Conservation (phyloP, 2,113 vertebrate species). For the Psilopsiagon aurifrons region DNA sequence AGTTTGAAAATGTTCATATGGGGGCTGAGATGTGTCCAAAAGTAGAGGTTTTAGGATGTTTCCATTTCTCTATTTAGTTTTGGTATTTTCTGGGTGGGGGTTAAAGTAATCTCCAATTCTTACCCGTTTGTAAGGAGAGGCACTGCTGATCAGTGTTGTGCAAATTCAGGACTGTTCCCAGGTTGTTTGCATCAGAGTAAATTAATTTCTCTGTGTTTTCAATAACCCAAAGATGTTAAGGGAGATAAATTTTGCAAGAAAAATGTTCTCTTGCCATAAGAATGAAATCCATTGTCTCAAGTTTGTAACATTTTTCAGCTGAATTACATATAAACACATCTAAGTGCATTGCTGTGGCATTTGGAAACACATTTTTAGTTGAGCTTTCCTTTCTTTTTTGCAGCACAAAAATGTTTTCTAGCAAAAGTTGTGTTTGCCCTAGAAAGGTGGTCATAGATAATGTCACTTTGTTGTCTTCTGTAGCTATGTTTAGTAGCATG, state of each 20-base stretch:
- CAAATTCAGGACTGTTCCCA: not conserved
- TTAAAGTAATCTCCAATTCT: not conserved
- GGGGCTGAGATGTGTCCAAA: not conserved
- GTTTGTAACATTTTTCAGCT: not conserved
- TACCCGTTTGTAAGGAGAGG: not conserved
- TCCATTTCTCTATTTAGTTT: not conserved
- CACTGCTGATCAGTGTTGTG: not conserved
- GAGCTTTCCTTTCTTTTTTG: not conserved
- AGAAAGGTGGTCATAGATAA: not conserved
- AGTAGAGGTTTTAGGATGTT: not conserved
- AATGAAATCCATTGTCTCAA: not conserved
- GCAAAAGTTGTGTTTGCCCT: not conserved
- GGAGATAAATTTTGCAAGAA: not conserved
- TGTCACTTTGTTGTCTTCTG: not conserved
- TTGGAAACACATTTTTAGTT: not conserved
- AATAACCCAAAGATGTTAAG: not conserved
- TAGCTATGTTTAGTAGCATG: not conserved
- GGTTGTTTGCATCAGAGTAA: not conserved
- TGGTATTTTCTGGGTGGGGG: accelerated
- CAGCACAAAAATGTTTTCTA: not conserved
- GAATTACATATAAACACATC: not conserved
- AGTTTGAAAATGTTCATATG: not conserved
- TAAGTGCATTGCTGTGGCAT: not conserved
- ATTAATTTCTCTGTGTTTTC: not conserved
- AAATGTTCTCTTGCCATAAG: not conserved